Percentiles rank a stretch among this genome's conserved stretches.
phyloP scores from a whole-genome alignment of 2,888 invertebrate species.

The Thymelicus sylvestris region DNA sequence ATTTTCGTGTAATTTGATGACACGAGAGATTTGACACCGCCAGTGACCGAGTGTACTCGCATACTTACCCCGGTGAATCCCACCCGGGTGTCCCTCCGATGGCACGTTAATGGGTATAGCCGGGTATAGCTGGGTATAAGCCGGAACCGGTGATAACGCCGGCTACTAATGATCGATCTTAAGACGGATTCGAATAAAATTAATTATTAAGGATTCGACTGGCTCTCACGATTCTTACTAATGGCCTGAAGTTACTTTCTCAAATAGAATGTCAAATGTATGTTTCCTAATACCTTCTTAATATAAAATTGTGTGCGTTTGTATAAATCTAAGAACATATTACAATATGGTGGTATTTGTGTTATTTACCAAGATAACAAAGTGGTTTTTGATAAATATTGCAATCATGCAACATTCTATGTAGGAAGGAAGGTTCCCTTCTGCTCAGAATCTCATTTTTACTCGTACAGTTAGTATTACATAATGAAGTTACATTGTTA shows the following conservation, averaged over 20 bases:
- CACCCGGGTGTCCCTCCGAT: slow-evolving; percentile 37
- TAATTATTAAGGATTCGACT: slow-evolving; percentile 43
- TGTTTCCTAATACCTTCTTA: not conserved
- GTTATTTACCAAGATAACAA: too few relatives aligned
- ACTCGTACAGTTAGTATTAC: too few relatives aligned
- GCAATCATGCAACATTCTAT: too few relatives aligned
- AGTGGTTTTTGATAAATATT: too few relatives aligned
- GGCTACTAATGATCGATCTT: slow-evolving; percentile 47
- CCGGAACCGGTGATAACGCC: slow-evolving; percentile 46
- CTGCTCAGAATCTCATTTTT: too few relatives aligned
- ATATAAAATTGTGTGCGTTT: too few relatives aligned
- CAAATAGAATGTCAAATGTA: not conserved
- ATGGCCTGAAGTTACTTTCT: not conserved
- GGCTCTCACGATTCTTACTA: not conserved
- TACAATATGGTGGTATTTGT: too few relatives aligned
- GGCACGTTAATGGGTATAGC: slow-evolving; percentile 45
- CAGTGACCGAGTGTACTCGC: not conserved
- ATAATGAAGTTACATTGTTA: too few relatives aligned
- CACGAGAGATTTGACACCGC: too few relatives aligned
- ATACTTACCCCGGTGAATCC: not conserved
- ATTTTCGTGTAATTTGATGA: too few relatives aligned
- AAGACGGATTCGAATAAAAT: slow-evolving; percentile 44
- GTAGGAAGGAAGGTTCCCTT: too few relatives aligned
- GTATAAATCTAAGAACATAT: too few relatives aligned
- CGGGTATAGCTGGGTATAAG: slow-evolving; percentile 29